Base-by-base conservation (phyloP, 2,888 invertebrate species). In the Tenodera sinensis region DNA sequence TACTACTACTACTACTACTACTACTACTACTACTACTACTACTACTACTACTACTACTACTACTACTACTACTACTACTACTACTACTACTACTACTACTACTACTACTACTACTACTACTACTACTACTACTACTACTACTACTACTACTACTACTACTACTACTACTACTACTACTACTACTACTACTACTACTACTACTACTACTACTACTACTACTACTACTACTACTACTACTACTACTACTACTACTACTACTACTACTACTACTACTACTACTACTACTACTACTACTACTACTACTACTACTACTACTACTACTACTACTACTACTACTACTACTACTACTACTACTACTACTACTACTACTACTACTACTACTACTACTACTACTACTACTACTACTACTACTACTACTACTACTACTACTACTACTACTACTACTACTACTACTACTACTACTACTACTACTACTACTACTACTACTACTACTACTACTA, bases 401-500 rank as follows among this genome's bases (percentile, higher is more conserved):
- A 27, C 84, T 84, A 84, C 84, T 84, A 84, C 84, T 84, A 84
- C 84, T 84, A 84, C 84, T 84, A 84, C 84, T 84, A 84, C 84
- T 84, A 84, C 84, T 84, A 84, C 84, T 84, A 84, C 84, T 84
- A 84, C 84, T 84, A 84, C 84, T 84, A 84, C 84, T 84, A 84
- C 84, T 84, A 84, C 84, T 84, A 84, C 84, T 84, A 84, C 84
- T 84, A 84, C 84, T 84, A 84, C 84, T 84, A 84, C 84, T 84
- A 92, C 92, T 93, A 93, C 92, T 92, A 93, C 93, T 93, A 93
- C 92, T 93, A 84, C 84, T 84, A 84, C 84, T 84, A 84, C 84
- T 84, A 84, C 84, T 84, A 84, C 84, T 84, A 84, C 84, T 84
- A 84, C 84, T 84, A 84, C 84, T 84, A 84, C 84, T 84, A 84